phyloP scores from a whole-genome alignment of 2,888 invertebrate genomes.

The Rosalia funebris region DNA sequence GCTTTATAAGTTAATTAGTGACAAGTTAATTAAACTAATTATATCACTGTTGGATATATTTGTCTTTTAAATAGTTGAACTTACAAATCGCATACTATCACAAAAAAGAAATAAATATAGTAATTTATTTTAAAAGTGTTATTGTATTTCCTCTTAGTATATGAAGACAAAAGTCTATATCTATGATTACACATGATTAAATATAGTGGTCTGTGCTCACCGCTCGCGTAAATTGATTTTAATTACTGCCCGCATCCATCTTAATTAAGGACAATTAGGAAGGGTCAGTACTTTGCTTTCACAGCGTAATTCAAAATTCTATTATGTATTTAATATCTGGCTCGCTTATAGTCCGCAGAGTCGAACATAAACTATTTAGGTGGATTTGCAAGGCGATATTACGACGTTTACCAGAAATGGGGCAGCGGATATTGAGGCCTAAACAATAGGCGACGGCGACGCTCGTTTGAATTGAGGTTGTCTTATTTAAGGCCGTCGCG shows the following conservation, averaged over 20 bases:
- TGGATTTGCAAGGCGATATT: conserved; percentile 15
- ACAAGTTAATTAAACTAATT: too few relatives aligned
- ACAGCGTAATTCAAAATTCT: conserved; percentile 28
- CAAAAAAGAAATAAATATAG: too few relatives aligned
- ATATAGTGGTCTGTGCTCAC: conserved; percentile 25
- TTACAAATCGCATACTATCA: too few relatives aligned
- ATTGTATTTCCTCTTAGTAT: not conserved
- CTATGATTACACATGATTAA: conserved; percentile 25
- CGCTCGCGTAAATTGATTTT: conserved; percentile 24
- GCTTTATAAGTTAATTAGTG: too few relatives aligned
- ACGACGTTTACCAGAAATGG: conserved; percentile 9
- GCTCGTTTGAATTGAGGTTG: not conserved
- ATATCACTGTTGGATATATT: too few relatives aligned
- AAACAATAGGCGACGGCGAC: not conserved
- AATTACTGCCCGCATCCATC: conserved; percentile 46
- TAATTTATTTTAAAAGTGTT: too few relatives aligned
- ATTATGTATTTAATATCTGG: conserved; percentile 29
- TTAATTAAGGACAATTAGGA: conserved; percentile 51
- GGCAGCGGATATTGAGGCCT: not conserved
- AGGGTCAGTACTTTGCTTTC: conserved; percentile 42
- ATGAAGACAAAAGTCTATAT: not conserved
- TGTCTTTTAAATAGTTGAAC: too few relatives aligned
- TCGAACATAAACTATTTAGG: conserved; percentile 18
- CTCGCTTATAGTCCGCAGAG: conserved; percentile 3
- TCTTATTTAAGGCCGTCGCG: not conserved